phyloP scores from a whole-genome alignment of 2,888 invertebrate genomes.

The Bellardia bayeri region DNA sequence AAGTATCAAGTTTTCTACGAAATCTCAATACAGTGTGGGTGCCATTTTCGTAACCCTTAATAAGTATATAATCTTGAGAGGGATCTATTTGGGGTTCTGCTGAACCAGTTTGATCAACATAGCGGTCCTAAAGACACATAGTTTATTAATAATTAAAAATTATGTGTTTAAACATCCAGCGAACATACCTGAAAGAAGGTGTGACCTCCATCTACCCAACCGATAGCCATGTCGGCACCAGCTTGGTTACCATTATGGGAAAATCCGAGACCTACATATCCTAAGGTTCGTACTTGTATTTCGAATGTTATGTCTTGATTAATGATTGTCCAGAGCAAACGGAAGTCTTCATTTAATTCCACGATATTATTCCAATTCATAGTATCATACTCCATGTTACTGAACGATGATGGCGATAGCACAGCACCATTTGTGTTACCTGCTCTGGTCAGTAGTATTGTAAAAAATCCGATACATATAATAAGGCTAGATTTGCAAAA shows the following conservation, averaged over 20 bases:
- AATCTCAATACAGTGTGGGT: conserved; percentile 93
- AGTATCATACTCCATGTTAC: conserved; percentile 77
- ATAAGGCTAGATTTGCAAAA: conserved; percentile 70
- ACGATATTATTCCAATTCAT: conserved; percentile 84
- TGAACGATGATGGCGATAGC: conserved; percentile 58
- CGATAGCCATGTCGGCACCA: conserved; percentile 92
- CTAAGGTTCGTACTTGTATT: conserved; percentile 90
- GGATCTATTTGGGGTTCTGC: conserved; percentile 89
- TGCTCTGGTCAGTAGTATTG: conserved; percentile 44
- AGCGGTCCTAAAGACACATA: conserved; percentile 87
- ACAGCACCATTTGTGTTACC: conserved; percentile 63
- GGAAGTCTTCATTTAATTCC: conserved; percentile 85
- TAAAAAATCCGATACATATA: conserved; percentile 67
- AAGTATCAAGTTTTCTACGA: conserved; percentile 90
- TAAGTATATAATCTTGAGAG: conserved; percentile 91
- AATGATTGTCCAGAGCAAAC: conserved; percentile 88
- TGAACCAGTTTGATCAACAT: conserved; percentile 87
- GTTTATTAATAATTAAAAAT: not conserved
- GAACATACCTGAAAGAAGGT: conserved; percentile 90
- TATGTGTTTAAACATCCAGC: not conserved
- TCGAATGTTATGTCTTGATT: conserved; percentile 91
- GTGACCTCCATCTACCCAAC: conserved; percentile 92
- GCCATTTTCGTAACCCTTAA: conserved; percentile 91
- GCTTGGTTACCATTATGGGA: conserved; percentile 90
- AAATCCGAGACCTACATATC: conserved; percentile 93